Evolutionary conservation across 2,888 invertebrate species (phyloP), one percentile per base, ranked within the genome.

Genomic region (Teleiodes luculella): DNA sequence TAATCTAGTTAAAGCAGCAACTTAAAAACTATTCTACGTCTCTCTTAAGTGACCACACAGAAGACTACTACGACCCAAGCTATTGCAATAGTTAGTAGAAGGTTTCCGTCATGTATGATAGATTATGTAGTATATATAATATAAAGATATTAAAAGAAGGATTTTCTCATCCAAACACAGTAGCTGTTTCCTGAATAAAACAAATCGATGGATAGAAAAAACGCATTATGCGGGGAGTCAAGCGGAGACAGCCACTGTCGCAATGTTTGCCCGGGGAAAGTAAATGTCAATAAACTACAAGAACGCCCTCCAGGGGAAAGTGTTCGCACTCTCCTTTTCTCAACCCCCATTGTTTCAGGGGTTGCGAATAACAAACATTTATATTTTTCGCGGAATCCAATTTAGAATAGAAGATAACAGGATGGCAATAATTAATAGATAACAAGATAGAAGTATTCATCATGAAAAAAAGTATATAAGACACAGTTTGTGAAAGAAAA

Each of bases 281-380:
- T 88, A 86, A 88, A 88, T 86, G 88, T 87, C 87, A 88, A 88
- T 85, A 88, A 83, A 82, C 76, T 80, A 80, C 78, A 80, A 82
- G 80, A 74, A 72, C 69, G 65, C 74, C 74, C 81, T 78, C 73
- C 65, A 62, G 76, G 80, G 74, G 74, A 74, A 78, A 80, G 78
- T 80, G 78, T 74, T 75, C 76, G 67, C 60, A 69, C 71, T 71
- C 72, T 67, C 73, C 70, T 24, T 11, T 28, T 28, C 24, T 66
- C 65, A 64, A 36, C 59, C 68, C 24, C 57, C 72, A 72, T 78
- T 82, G 79, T 83, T 78, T 76, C 68, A 66, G 64, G 66, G 65
- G 61, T 61, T 72, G 72, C 69, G 68, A 65, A 69, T 68, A 72
- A 70, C 67, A 65, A 24, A 28, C 31, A 13, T 31, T 43, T 24